Base-by-base conservation (phyloP, 30 jellyfish, hydroid and myxozoan genomes). In the Catostylus mosaicus region DNA sequence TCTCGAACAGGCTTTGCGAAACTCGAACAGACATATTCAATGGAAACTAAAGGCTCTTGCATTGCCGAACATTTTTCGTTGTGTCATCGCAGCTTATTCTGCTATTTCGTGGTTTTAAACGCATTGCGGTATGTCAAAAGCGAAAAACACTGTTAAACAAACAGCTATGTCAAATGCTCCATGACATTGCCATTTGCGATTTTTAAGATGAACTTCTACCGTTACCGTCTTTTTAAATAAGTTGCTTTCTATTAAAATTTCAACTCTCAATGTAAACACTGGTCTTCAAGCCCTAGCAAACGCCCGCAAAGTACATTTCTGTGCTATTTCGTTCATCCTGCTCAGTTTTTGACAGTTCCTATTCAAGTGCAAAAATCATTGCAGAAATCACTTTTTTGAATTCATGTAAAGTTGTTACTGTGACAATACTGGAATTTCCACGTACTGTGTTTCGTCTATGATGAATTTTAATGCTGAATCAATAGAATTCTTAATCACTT, bases 281-380 rank as follows among this genome's bases (percentile, higher is more conserved):
- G 34, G 36, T n/a, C 14, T 40, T 74, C 14, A 30, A 35, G 33
- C 62, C 72, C n/a, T 74, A 45, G 56, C 63, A 57, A 62, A 74
- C 75, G 85, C 75, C 74, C 59, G 19, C 73, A 4, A 57, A 3
- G 85, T 12, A 24, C 33, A 59, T 43, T 74, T 52, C 63, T 51
- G 57, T 30, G 36, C 73, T 12, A 34, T n/a, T 56, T 74, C 75
- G 26, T 34, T 62, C 56, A 30, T 46, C 63, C 62, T 34, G 54
- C 85, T 26, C 85, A 11, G 85, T 74, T 74, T 26, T 74, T 23
- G 46, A 74, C 85, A 50, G 85, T 74, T 51, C 19, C 33, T 59
- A 74, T 52, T 74, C 72, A 56, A 48, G 65, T 31, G 54, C 34
- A 26, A 34, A 74, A 74, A 35, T 48, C 73, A 59, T 74, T 32